These are phyloP conservation scores for Thryonomys swinderianus DNA, from an alignment of 2,113 vertebrate species.

Conservation along the genomic window DNA sequence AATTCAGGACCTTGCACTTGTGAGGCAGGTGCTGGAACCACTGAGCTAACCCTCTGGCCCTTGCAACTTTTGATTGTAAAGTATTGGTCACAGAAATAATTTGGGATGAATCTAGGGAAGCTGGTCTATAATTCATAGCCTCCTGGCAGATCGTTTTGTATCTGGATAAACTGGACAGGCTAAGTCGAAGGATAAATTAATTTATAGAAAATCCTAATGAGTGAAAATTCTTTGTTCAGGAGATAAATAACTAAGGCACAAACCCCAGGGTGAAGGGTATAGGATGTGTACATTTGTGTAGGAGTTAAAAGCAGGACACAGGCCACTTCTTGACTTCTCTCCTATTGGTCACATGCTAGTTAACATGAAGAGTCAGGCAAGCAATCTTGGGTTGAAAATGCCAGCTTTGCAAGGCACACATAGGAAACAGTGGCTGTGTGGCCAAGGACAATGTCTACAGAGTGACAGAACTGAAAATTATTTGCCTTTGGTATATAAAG, in stretches of 20 bases:
- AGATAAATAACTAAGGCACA: background rate
- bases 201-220: background rate
- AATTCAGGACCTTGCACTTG: too few species aligned
- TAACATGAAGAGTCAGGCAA: background rate
- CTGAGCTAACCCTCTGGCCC: too few species aligned
- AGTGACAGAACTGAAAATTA: background rate
- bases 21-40: too few species aligned
- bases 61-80: background rate
- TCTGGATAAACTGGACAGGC: accelerated
- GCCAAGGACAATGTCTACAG: background rate
- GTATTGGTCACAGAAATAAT: background rate
- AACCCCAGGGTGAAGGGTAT: accelerated
- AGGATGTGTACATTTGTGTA: accelerated
- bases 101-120: background rate
- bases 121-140: background rate
- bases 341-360: background rate
- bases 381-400: background rate
- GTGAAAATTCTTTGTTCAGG: background rate
- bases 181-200: background rate
- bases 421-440: background rate
- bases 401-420: background rate
- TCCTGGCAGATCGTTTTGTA: background rate
- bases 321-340: too few species aligned
- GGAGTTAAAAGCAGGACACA: accelerated
- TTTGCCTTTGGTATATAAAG: background rate